Conservation (phyloP, 92 coral and sea anemone species). For the Isaurus tuberculatus region DNA sequence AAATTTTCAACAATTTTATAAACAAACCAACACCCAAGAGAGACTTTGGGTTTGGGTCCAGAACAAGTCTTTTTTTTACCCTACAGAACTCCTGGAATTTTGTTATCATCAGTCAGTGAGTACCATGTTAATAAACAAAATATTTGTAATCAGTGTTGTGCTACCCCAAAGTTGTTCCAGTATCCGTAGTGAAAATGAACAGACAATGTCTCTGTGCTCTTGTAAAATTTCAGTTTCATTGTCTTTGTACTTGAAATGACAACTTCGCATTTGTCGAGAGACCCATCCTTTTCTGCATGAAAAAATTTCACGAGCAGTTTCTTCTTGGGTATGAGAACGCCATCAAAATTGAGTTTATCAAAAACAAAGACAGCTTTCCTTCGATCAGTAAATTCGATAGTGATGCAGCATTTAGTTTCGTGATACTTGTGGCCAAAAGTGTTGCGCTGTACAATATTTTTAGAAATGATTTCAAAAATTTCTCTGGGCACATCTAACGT, state of each 20-base stretch:
- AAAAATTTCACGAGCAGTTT: constrained; percentile 8
- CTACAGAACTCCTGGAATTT: constrained; percentile 1
- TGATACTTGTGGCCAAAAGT: constrained; percentile 51
- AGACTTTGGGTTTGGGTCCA: constrained; percentile 11
- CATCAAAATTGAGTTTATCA: constrained; percentile 45
- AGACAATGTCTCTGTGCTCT: constrained; percentile 16
- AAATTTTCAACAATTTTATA: constrained; percentile 4
- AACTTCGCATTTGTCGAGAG: constrained; percentile 20
- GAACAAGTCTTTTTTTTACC: background rate
- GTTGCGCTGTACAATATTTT: constrained; percentile 49
- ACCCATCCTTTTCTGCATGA: constrained; percentile 13
- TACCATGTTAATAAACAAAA: constrained; percentile 8
- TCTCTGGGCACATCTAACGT: constrained; percentile 48
- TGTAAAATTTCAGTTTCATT: background rate
- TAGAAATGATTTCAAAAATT: constrained; percentile 45
- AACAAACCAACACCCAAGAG: constrained; percentile 4
- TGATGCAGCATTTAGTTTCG: constrained; percentile 34
- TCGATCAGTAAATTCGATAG: constrained; percentile 29
- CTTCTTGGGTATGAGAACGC: constrained; percentile 36
- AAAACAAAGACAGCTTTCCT: constrained; percentile 56
- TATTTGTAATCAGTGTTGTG: constrained; percentile 43
- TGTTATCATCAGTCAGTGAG: constrained; percentile 1
- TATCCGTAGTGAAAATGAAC: constrained; percentile 40
- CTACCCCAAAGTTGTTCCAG: constrained; percentile 42
- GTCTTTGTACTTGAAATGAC: constrained; percentile 26